Evolutionary conservation across 2,888 invertebrate species (phyloP).

Genomic region (Plagodis dolabraria): DNA sequence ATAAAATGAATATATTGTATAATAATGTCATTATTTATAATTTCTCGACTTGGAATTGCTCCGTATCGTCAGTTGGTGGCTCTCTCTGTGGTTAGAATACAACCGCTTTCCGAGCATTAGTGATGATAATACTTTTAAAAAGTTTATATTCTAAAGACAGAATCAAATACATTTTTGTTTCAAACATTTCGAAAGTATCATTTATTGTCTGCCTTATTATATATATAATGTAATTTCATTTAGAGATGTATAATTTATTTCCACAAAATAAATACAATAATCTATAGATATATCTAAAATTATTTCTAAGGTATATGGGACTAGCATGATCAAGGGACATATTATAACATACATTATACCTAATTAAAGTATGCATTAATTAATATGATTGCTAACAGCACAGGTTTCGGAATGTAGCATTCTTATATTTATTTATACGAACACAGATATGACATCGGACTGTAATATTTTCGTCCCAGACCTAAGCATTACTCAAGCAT

Average conservation of each 20-base stretch:
- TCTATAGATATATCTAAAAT: slow-evolving; percentile 10
- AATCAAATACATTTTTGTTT: slow-evolving; percentile 6
- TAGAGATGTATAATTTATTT: slow-evolving; percentile 19
- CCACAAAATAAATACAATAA: slow-evolving; percentile 27
- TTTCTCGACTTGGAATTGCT: too few relatives aligned
- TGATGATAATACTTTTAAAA: background rate
- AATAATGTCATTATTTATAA: too few relatives aligned
- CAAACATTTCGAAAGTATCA: slow-evolving; percentile 21
- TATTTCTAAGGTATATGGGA: slow-evolving; percentile 25
- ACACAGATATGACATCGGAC: slow-evolving; percentile 35
- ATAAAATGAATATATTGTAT: too few relatives aligned
- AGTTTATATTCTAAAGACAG: slow-evolving; percentile 8
- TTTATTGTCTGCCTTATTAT: slow-evolving; percentile 58
- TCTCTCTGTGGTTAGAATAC: too few relatives aligned
- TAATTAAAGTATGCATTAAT: background rate
- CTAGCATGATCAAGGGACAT: slow-evolving; percentile 35
- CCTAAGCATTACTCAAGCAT: slow-evolving; percentile 21
- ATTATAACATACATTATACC: slow-evolving; percentile 16
- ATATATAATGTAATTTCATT: slow-evolving; percentile 33
- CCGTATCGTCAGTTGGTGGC: too few relatives aligned
- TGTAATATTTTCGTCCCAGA: slow-evolving; percentile 7
- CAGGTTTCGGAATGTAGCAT: slow-evolving; percentile 34
- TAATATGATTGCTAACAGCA: slow-evolving; percentile 30
- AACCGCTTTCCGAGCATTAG: too few relatives aligned
- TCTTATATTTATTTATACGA: slow-evolving; percentile 23